A percentile compares a stretch with the other conserved stretches of the same genome.
Conservation (phyloP, 2,888 invertebrate species). For the Palloptera scutellata region DNA sequence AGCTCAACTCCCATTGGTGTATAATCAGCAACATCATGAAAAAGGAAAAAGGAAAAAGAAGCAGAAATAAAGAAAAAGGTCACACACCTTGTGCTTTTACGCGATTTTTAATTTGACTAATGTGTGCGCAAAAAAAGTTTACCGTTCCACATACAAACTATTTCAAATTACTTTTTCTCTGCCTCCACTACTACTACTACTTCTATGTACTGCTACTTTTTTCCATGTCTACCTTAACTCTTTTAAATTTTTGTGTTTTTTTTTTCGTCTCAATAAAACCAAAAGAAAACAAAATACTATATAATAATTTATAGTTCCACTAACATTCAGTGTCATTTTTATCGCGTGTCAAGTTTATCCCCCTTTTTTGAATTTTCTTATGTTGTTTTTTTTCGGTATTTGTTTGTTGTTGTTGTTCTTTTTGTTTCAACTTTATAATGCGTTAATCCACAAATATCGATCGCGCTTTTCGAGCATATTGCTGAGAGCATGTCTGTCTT, state of each 20-base stretch:
- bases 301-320: conserved; percentile 33
- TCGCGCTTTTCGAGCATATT: neutral
- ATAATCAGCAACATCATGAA: too few relatives aligned
- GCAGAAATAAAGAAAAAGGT: conserved; percentile 45
- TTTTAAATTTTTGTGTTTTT: neutral
- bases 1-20: conserved; percentile 44
- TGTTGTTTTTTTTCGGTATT: conserved; percentile 7
- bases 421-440: neutral
- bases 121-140: conserved; percentile 11
- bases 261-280: neutral
- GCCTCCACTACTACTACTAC: neutral
- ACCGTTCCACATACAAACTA: neutral
- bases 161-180: neutral
- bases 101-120: conserved; percentile 26
- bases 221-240: conserved; percentile 9
- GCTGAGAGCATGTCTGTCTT: too few relatives aligned
- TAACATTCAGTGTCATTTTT: conserved; percentile 35
- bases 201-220: neutral
- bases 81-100: conserved; percentile 47
- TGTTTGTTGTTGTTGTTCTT: conserved; percentile 3
- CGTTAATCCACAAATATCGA: neutral
- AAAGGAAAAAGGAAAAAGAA: neutral
- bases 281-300: neutral
- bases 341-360: conserved; percentile 36
- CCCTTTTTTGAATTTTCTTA: conserved; percentile 2